Conservation (phyloP, 92 coral and sea anemone genomes). For the Virgularia gustaviana region DNA sequence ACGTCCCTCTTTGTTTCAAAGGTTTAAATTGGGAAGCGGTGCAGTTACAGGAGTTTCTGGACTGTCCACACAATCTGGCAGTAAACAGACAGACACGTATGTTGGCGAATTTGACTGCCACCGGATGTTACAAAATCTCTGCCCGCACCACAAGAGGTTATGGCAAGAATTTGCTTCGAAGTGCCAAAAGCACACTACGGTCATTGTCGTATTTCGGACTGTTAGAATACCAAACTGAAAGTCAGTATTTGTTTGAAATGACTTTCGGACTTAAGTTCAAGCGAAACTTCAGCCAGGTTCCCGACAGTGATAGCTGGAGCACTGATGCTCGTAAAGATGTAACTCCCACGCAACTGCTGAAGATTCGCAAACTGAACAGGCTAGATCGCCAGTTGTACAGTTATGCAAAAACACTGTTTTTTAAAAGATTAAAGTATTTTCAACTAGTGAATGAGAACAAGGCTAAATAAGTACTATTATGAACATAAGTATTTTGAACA, state of each 20-base stretch:
- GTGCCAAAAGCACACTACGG: conserved; percentile 71
- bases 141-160: conserved; percentile 49
- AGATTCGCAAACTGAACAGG: conserved; percentile 55
- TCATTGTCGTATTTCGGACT: conserved; percentile 91
- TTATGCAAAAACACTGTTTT: conserved; percentile 76
- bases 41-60: conserved; percentile 55
- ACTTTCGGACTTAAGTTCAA: conserved; percentile 78
- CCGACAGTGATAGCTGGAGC: conserved; percentile 64
- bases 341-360: conserved; percentile 15
- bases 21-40: conserved; percentile 78
- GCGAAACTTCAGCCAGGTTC: conserved; percentile 58
- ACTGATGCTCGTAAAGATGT: conserved; percentile 48
- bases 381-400: conserved; percentile 71
- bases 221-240: conserved; percentile 77
- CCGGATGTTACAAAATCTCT: conserved; percentile 80
- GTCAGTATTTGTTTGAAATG: conserved; percentile 84
- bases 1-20: conserved; percentile 72
- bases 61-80: conserved; percentile 80
- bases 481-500: too few species aligned
- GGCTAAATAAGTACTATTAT: background rate
- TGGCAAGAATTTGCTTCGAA: conserved; percentile 62
- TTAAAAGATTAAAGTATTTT: conserved; percentile 71
- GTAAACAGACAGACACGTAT: conserved; percentile 82
- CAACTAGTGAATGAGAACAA: background rate
- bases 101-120: conserved; percentile 74